These are phyloP conservation scores for Campodea augens DNA, from an alignment of 1,140 invertebrate species.

Conservation along the genomic window DNA sequence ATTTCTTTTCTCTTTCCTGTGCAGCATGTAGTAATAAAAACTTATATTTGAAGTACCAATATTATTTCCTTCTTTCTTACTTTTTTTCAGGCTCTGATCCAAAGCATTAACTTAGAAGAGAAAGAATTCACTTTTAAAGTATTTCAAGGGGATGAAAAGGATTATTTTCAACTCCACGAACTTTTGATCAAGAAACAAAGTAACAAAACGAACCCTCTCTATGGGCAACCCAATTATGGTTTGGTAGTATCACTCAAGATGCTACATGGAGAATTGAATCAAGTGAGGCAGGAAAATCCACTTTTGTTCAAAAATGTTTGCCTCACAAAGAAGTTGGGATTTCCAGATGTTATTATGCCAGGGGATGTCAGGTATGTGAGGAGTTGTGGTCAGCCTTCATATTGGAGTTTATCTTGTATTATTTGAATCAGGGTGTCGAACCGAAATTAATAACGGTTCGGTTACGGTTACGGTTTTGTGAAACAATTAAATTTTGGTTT, in stretches of 20 bases:
- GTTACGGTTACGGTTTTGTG: too few species aligned
- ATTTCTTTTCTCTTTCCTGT: too few species aligned
- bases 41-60: too few species aligned
- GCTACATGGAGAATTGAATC: conserved; percentile 48
- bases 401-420: too few species aligned
- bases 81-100: too few species aligned
- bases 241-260: conserved; percentile 46
- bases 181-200: conserved; percentile 62
- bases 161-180: conserved; percentile 75
- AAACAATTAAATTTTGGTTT: too few species aligned
- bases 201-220: conserved; percentile 58
- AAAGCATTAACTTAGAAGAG: too few species aligned
- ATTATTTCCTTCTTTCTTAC: too few species aligned
- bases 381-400: too few species aligned
- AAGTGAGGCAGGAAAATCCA: conserved; percentile 53
- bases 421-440: too few species aligned
- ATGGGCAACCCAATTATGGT: conserved; percentile 51
- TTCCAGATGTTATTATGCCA: conserved; percentile 89
- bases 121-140: conserved; percentile 34
- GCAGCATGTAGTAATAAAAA: too few species aligned
- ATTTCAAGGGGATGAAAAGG: conserved; percentile 73
- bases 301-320: conserved; percentile 62
- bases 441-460: too few species aligned
- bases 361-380: conserved; percentile 63
- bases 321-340: conserved; percentile 71